Evolutionary conservation across 2,888 invertebrate species (phyloP).

Genomic region (Parapristionchus giblindavisi): DNA sequence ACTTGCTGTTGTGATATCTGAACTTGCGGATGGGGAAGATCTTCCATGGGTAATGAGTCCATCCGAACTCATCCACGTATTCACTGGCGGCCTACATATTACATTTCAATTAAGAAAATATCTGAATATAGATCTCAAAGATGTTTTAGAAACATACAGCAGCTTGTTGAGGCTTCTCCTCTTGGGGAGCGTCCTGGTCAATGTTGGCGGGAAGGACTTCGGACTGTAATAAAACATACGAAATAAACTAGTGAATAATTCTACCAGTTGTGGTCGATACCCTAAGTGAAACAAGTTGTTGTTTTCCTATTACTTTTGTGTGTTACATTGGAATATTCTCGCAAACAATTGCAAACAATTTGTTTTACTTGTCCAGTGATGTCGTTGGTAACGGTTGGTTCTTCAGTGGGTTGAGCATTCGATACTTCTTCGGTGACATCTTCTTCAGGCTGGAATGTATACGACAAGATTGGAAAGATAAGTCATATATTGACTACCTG

Average conservation of each 20-base stretch:
- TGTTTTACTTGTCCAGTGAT: conserved; percentile 12
- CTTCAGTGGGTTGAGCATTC: conserved; percentile 4
- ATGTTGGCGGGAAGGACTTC: conserved; percentile 15
- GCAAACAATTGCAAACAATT: too few species aligned
- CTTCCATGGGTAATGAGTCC: conserved; percentile 32
- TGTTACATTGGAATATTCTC: background rate
- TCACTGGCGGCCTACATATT: too few species aligned
- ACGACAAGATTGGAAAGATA: too few species aligned
- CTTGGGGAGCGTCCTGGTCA: background rate
- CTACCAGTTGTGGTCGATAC: too few species aligned
- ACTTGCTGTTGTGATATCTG: conserved; percentile 13
- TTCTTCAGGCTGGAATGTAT: background rate
- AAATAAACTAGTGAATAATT: background rate
- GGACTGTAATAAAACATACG: background rate
- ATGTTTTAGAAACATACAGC: background rate
- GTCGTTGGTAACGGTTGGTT: conserved; percentile 18
- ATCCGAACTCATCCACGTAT: too few species aligned
- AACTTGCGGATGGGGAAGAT: conserved; percentile 17
- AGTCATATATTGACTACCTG: too few species aligned
- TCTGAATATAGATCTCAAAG: too few species aligned
- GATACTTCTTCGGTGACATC: background rate
- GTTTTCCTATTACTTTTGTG: background rate
- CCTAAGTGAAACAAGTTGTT: background rate
- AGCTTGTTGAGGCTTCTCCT: background rate
- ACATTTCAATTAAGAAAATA: too few species aligned